Conservation (phyloP, 1,140 invertebrate species). For the Macrobrachium nipponense region DNA sequence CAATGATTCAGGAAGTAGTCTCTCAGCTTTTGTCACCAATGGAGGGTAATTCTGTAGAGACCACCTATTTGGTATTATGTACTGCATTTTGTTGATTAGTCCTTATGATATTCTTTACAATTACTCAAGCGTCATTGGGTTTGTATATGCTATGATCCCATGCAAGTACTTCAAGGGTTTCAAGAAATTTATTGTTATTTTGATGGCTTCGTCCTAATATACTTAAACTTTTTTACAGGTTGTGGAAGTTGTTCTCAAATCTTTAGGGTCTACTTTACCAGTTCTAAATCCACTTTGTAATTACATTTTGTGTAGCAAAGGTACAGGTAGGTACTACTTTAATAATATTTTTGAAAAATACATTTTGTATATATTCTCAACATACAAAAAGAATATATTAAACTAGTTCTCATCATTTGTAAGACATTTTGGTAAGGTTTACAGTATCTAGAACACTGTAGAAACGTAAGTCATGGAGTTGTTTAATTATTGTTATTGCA, state of each 20-base stretch:
- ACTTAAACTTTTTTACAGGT: constrained; percentile 14
- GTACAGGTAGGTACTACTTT: constrained; percentile 5
- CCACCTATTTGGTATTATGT: no score
- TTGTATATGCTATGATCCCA: not conserved
- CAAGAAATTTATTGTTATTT: not conserved
- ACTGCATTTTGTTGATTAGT: no score
- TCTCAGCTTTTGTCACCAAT: no score
- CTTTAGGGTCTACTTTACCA: constrained; percentile 29
- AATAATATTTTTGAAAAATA: not conserved
- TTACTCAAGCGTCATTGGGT: not conserved
- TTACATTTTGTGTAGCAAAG: constrained; percentile 30
- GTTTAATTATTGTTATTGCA: no score
- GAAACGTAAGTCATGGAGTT: no score
- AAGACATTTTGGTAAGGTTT: no score
- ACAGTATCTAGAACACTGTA: no score
- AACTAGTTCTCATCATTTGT: no score
- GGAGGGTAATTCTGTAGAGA: no score
- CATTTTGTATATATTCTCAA: not conserved
- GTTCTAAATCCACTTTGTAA: constrained; percentile 39
- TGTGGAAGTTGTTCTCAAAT: constrained; percentile 45
- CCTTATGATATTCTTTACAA: not conserved
- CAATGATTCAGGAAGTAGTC: no score
- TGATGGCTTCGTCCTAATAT: not conserved
- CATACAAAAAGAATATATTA: no score
- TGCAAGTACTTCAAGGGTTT: not conserved